A percentile compares a stretch with the other conserved stretches of the same genome.
Conservation (phyloP, 2,888 invertebrate species). For the Heliconius hortense region DNA sequence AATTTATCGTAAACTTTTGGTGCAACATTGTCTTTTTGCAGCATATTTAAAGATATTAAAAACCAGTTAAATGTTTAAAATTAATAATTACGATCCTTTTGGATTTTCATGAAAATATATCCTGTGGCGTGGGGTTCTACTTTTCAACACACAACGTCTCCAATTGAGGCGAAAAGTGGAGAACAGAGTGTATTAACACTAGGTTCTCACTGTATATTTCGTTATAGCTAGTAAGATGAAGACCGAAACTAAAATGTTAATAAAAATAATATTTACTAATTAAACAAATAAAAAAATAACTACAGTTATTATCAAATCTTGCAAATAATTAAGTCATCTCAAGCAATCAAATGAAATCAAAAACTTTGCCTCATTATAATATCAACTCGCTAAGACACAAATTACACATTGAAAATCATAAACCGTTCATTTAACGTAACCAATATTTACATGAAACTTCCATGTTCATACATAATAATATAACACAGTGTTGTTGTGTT, state of each 20-base stretch:
- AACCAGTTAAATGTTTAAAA: neutral
- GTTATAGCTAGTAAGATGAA: too few species aligned
- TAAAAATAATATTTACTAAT: neutral
- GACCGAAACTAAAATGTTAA: neutral
- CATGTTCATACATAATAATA: constrained; percentile 12
- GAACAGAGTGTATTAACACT: neutral
- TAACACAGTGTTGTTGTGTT: constrained; percentile 24
- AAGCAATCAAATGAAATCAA: neutral
- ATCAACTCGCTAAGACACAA: neutral
- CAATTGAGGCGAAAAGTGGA: neutral
- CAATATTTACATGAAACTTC: constrained; percentile 26
- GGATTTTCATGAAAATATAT: neutral
- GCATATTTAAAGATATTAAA: neutral
- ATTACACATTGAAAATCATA: constrained; percentile 1
- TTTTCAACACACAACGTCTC: neutral
- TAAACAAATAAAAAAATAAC: neutral
- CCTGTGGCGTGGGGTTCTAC: too few species aligned
- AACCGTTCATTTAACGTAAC: constrained; percentile 9
- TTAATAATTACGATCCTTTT: too few species aligned
- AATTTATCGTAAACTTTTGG: constrained; percentile 16
- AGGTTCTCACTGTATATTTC: too few species aligned
- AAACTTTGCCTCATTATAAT: neutral
- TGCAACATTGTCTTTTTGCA: constrained; percentile 9
- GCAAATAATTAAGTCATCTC: neutral
- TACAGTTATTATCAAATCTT: too few species aligned